These are phyloP conservation scores for Lordiphosa stackelbergi DNA, from an alignment of 1,140 invertebrate species.

Conservation along the genomic window DNA sequence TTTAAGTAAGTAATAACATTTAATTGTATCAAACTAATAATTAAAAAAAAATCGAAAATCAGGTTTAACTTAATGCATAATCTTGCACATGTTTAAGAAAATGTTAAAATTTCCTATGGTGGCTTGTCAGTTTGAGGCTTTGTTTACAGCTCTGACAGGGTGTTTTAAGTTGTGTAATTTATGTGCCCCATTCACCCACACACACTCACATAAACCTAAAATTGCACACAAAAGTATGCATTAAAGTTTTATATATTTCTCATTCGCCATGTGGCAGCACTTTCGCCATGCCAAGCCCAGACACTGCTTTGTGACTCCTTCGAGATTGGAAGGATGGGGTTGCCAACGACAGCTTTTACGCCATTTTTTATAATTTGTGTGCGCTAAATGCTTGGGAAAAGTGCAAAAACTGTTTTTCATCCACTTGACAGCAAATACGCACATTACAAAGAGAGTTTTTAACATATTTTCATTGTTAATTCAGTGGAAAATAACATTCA, in stretches of 20 bases:
- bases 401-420: constrained; percentile 35
- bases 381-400: constrained; percentile 9
- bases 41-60: too few species aligned
- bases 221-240: constrained; percentile 51
- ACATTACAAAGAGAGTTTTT: constrained; percentile 42
- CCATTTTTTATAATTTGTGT: constrained; percentile 41
- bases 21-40: too few species aligned
- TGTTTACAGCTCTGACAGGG: constrained; percentile 46
- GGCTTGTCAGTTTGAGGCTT: constrained; percentile 41
- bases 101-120: too few species aligned
- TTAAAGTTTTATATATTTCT: constrained; percentile 67
- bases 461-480: constrained; percentile 40
- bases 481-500: constrained; percentile 65
- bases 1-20: too few species aligned
- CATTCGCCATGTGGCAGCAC: constrained; percentile 59
- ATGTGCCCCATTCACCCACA: constrained; percentile 20
- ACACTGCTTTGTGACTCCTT: constrained; percentile 4
- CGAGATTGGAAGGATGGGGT: neutral
- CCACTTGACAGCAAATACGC: constrained; percentile 47
- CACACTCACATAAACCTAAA: constrained; percentile 13
- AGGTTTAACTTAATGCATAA: too few species aligned
- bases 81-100: too few species aligned
- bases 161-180: constrained; percentile 48
- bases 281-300: constrained; percentile 26
- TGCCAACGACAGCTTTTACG: constrained; percentile 14